A percentile compares a stretch with the other conserved stretches of the same genome.
Conservation (phyloP, 1,140 invertebrate species). For the Gonioctena quinquepunctata region DNA sequence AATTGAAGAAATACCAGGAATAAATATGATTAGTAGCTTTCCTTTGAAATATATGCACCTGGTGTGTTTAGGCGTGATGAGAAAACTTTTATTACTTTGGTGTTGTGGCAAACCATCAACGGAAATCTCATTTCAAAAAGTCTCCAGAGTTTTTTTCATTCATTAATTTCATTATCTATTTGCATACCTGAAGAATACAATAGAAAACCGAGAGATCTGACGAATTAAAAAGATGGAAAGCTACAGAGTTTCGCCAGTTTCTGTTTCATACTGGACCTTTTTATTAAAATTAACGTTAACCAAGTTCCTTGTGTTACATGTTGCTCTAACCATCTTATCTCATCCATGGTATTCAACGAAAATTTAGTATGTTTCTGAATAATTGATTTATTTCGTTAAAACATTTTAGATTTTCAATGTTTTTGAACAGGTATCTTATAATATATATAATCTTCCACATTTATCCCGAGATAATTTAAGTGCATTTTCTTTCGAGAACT, state of each 20-base stretch:
- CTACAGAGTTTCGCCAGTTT: slow-evolving; percentile 34
- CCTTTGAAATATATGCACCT: slow-evolving; percentile 32
- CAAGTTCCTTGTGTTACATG: slow-evolving; percentile 29
- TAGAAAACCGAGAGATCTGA: slow-evolving; percentile 24
- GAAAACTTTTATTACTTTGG: slow-evolving; percentile 28
- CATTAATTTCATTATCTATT: slow-evolving; percentile 6
- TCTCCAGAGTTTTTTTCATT: slow-evolving; percentile 9
- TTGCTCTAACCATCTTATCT: slow-evolving; percentile 25
- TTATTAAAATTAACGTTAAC: slow-evolving; percentile 27
- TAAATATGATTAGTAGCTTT: slow-evolving; percentile 30
- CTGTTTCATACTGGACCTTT: slow-evolving; percentile 25
- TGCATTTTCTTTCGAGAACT: slow-evolving; percentile 19
- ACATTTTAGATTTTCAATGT: slow-evolving; percentile 16
- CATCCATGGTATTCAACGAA: background rate
- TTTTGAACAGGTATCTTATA: background rate
- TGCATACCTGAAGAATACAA: slow-evolving; percentile 24
- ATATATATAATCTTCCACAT: slow-evolving; percentile 26
- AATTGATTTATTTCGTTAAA: slow-evolving; percentile 19
- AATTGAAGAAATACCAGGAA: slow-evolving; percentile 6
- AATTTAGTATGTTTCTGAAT: slow-evolving; percentile 7
- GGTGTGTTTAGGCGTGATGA: slow-evolving; percentile 30
- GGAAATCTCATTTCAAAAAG: slow-evolving; percentile 10
- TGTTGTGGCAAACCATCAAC: slow-evolving; percentile 22
- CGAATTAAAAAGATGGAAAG: slow-evolving; percentile 27
- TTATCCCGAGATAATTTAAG: slow-evolving; percentile 15